Percentiles rank a stretch among this genome's conserved stretches.
Evolutionary conservation across 2,888 invertebrate species (phyloP).

Genomic region (Drosophila histrio): DNA sequence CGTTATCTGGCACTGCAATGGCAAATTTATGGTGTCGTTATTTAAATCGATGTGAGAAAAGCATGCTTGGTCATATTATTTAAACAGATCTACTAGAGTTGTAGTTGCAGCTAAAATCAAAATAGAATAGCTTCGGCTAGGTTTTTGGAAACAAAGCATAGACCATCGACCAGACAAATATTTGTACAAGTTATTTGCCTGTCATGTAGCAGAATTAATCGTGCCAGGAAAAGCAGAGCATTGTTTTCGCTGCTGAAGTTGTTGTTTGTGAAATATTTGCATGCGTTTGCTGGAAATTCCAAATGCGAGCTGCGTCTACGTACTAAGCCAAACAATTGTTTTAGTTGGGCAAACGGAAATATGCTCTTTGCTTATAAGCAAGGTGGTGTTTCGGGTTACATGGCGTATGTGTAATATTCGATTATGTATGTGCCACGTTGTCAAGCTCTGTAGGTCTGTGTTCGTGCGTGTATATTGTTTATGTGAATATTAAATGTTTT

Average conservation of each 20-base stretch:
- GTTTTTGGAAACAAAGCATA: conserved; percentile 14
- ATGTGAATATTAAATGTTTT: conserved; percentile 44
- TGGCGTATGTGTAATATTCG: conserved; percentile 66
- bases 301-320: conserved; percentile 2
- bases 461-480: conserved; percentile 34
- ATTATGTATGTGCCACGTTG: conserved; percentile 54
- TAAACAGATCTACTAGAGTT: background rate
- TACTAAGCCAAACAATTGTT: conserved; percentile 30
- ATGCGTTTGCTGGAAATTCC: conserved; percentile 16
- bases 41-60: conserved; percentile 5
- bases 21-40: conserved; percentile 21
- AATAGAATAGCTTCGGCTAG: background rate
- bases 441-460: conserved; percentile 2
- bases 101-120: conserved; percentile 3
- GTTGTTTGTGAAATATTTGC: conserved; percentile 27
- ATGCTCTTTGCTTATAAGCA: conserved; percentile 6
- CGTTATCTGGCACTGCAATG: background rate
- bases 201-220: conserved; percentile 7
- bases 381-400: conserved; percentile 4
- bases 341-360: conserved; percentile 17
- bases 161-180: conserved; percentile 14
- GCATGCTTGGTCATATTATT: background rate
- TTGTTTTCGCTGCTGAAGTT: conserved; percentile 21
- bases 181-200: conserved; percentile 32
- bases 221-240: conserved; percentile 6